phyloP scores from a whole-genome alignment of 2,113 vertebrate species.

The Naja naja region DNA sequence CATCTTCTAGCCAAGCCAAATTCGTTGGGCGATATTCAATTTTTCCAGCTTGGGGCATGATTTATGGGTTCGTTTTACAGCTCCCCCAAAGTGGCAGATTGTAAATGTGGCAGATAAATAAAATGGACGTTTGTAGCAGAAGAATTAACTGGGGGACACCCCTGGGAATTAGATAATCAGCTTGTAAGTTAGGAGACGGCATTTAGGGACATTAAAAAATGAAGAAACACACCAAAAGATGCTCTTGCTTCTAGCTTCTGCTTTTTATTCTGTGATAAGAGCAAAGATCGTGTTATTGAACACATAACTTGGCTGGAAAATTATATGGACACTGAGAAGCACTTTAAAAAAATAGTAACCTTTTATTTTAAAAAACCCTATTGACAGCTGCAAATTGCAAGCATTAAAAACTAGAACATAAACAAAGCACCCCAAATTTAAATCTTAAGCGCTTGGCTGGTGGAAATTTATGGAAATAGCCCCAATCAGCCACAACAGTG shows the following conservation, averaged over 20 bases:
- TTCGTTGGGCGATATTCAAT: background rate
- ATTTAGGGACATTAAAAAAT: background rate
- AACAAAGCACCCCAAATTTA: background rate
- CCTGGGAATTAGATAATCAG: background rate
- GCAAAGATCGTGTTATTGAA: background rate
- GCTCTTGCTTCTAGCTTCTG: background rate
- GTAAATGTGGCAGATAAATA: background rate
- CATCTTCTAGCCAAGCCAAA: background rate
- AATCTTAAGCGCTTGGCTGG: background rate
- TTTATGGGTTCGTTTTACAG: background rate
- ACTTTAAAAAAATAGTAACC: too few species aligned
- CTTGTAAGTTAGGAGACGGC: background rate
- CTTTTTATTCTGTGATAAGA: slow-evolving; percentile 31
- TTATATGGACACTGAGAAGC: background rate
- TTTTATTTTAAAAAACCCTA: background rate
- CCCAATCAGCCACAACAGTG: background rate
- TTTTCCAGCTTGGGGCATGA: background rate
- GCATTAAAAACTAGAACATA: background rate
- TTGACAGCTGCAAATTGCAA: background rate
- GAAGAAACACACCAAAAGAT: background rate
- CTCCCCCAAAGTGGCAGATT: background rate
- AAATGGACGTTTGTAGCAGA: background rate
- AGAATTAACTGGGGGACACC: background rate
- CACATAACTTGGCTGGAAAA: background rate
- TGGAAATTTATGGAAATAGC: background rate